A percentile compares a stretch with the other conserved stretches of the same genome.
Evolutionary conservation across 2,797 vertebrate species (phyloP).

Genomic region (Characodon lateralis): DNA sequence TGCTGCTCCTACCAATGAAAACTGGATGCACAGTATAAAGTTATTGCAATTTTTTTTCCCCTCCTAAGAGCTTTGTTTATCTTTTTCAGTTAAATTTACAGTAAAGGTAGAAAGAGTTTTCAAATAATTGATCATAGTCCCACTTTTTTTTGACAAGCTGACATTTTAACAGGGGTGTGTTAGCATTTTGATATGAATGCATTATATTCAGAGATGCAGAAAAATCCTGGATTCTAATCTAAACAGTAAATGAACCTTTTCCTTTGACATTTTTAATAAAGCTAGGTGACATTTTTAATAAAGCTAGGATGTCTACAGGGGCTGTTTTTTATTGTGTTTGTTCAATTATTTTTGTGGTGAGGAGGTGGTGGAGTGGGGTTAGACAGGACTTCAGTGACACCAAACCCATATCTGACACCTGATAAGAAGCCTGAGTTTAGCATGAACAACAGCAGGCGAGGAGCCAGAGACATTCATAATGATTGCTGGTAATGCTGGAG

Average conservation of each 20-base stretch:
- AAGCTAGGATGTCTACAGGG: too few relatives aligned
- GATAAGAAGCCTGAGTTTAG: conserved; percentile 66
- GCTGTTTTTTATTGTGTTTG: not conserved
- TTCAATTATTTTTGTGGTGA: not conserved
- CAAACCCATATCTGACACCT: conserved; percentile 70
- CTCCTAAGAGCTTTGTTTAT: not conserved
- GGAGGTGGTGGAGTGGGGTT: conserved; percentile 30
- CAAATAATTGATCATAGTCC: too few relatives aligned
- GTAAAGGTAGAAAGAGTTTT: not conserved
- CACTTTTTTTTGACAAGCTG: too few relatives aligned
- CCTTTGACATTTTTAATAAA: not conserved
- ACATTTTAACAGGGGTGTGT: not conserved
- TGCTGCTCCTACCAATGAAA: too few relatives aligned
- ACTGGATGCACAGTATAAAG: too few relatives aligned
- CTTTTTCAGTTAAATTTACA: too few relatives aligned
- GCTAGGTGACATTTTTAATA: not conserved
- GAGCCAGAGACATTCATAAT: conserved; percentile 60
- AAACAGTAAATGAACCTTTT: not conserved
- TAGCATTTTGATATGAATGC: not conserved
- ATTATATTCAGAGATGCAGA: not conserved
- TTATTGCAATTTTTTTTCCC: not conserved
- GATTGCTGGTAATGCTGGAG: conserved; percentile 61
- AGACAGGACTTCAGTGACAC: conserved; percentile 60
- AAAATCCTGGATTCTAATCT: not conserved
- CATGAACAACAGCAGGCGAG: conserved; percentile 50